Evolutionary conservation across 2,888 invertebrate species (phyloP).

Genomic region (Imbricaverruca yamaguchii): DNA sequence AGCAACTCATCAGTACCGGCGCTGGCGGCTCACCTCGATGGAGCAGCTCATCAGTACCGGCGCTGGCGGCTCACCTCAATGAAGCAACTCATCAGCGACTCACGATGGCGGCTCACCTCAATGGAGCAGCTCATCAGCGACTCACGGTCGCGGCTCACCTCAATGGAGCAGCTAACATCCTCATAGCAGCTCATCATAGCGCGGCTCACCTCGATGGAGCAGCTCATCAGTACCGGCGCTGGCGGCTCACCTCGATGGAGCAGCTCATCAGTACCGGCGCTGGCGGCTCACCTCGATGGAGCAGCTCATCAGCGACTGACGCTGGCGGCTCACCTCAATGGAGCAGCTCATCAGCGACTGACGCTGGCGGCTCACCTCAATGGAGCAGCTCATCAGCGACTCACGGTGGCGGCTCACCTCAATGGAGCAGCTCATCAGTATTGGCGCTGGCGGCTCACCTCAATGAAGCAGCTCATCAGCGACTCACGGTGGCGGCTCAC

Average conservation of each 20-base stretch:
- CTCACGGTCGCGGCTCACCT: constrained; percentile 44
- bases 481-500: constrained; percentile 45
- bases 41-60: constrained; percentile 49
- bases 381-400: constrained; percentile 50
- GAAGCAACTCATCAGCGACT: constrained; percentile 50
- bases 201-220: constrained; percentile 47
- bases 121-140: constrained; percentile 51
- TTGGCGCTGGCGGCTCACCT: constrained; percentile 44
- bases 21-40: constrained; percentile 46
- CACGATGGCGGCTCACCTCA: constrained; percentile 44
- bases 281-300: constrained; percentile 47
- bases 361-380: constrained; percentile 45
- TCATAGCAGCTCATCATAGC: too few species aligned
- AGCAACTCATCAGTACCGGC: constrained; percentile 49
- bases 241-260: constrained; percentile 46
- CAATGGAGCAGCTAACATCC: constrained; percentile 51
- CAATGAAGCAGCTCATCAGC: constrained; percentile 50
- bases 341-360: constrained; percentile 50
- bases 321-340: constrained; percentile 46
- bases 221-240: constrained; percentile 49
- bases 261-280: constrained; percentile 49
- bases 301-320: constrained; percentile 50
- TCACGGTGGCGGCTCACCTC: constrained; percentile 45
- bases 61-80: constrained; percentile 47
- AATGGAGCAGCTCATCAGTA: constrained; percentile 51